These are phyloP conservation scores for Melanotaenia parkinsoni DNA, from an alignment of 2,797 vertebrate genomes.

Conservation along the genomic window DNA sequence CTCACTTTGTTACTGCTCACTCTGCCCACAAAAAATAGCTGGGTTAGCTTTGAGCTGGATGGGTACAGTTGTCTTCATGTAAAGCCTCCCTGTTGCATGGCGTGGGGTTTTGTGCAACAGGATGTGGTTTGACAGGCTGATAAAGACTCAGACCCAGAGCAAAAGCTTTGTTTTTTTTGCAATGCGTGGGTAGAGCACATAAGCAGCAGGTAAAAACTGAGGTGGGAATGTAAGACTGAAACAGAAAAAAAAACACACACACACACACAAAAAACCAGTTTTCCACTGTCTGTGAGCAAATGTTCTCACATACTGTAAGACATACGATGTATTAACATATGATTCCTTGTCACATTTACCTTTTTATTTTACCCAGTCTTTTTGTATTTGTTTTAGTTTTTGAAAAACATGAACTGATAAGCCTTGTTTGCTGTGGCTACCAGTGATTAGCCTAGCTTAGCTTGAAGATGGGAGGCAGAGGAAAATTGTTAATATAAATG, in stretches of 20 bases:
- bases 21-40: conserved; percentile 59
- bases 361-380: background rate
- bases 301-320: background rate
- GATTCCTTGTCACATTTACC: background rate
- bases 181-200: conserved; percentile 65
- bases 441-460: background rate
- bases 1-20: conserved; percentile 43
- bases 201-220: conserved; percentile 60
- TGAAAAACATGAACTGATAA: background rate
- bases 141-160: conserved; percentile 76
- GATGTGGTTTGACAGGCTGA: conserved; percentile 81
- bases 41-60: conserved; percentile 39
- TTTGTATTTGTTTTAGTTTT: background rate
- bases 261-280: conserved; percentile 22
- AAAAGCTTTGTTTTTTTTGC: conserved; percentile 52
- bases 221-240: conserved; percentile 48
- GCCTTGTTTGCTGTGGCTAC: background rate
- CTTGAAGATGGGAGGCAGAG: background rate
- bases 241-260: conserved; percentile 5
- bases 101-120: conserved; percentile 75
- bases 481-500: background rate
- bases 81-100: conserved; percentile 62
- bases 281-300: conserved; percentile 30
- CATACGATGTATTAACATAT: background rate
- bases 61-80: conserved; percentile 51